Evolutionary conservation across 2,797 vertebrate species (phyloP).

Genomic region (Trichosurus vulpecula): DNA sequence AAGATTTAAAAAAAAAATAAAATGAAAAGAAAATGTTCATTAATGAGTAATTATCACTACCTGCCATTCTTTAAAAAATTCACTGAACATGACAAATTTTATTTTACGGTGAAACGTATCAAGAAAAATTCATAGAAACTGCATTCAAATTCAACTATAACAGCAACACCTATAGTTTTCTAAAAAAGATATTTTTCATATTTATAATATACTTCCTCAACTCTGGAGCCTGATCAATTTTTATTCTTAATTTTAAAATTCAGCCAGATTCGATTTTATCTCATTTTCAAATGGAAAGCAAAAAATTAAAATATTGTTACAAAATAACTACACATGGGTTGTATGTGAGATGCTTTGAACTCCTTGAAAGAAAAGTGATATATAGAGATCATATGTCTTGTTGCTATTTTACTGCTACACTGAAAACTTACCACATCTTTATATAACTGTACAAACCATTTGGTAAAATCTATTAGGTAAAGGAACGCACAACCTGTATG

Average conservation of each 20-base stretch:
- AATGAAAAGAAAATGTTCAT: slow-evolving; percentile 25
- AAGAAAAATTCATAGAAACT: slow-evolving; percentile 34
- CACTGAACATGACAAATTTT: not conserved
- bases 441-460: not conserved
- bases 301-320: not conserved
- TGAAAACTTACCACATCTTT: not conserved
- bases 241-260: not conserved
- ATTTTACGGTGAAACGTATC: slow-evolving; percentile 1
- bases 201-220: slow-evolving; percentile 15
- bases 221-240: not conserved
- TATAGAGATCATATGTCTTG: not conserved
- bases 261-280: not conserved
- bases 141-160: slow-evolving; percentile 28
- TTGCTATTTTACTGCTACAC: not conserved
- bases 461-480: not conserved
- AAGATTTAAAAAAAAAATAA: slow-evolving; percentile 1
- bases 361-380: not conserved
- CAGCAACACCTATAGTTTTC: not conserved
- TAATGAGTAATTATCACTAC: slow-evolving; percentile 20
- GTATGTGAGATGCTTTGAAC: not conserved
- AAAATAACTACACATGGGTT: not conserved
- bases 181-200: not conserved
- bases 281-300: slow-evolving; percentile 37
- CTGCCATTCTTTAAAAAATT: not conserved
- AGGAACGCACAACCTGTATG: not conserved